Evolutionary conservation across 2,888 invertebrate species (phyloP), one percentile per base, ranked within the genome.

Genomic region (Falcaria lacertinaria): DNA sequence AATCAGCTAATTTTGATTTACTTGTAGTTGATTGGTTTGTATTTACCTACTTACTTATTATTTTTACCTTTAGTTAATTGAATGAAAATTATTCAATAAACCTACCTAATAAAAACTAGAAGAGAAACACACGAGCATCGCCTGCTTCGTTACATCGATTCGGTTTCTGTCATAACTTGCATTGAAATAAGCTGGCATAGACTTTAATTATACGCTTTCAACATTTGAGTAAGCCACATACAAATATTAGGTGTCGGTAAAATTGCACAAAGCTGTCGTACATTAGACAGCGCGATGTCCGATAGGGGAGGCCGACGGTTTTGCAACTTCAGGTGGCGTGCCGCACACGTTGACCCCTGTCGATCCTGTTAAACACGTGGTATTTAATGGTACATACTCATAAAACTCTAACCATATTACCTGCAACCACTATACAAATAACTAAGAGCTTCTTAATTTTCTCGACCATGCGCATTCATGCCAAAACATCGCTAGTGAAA

Each of bases 381-480:
- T 80, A 81, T 81, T 84, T 83, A 65, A 70, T 62, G 66, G 61
- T 65, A n/a, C n/a, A n/a, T n/a, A 68, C 59, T n/a, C n/a, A n/a
- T n/a, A n/a, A n/a, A n/a, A n/a, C n/a, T n/a, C n/a, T n/a, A n/a
- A n/a, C n/a, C n/a, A 47, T 49, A 50, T 19, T 36, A 36, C 35
- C 19, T 13, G n/a, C n/a, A n/a, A n/a, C n/a, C n/a, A n/a, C n/a
- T n/a, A n/a, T n/a, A n/a, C n/a, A n/a, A n/a, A n/a, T n/a, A n/a
- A n/a, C n/a, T n/a, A n/a, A n/a, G n/a, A n/a, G n/a, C n/a, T n/a
- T n/a, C n/a, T n/a, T n/a, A n/a, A n/a, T n/a, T n/a, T n/a, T n/a
- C n/a, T n/a, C n/a, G n/a, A n/a, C n/a, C n/a, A n/a, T n/a, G n/a
- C n/a, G n/a, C n/a, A n/a, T n/a, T n/a, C n/a, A n/a, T n/a, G n/a